phyloP scores from a whole-genome alignment of 2,888 invertebrate species.

The Pecten maximus region DNA sequence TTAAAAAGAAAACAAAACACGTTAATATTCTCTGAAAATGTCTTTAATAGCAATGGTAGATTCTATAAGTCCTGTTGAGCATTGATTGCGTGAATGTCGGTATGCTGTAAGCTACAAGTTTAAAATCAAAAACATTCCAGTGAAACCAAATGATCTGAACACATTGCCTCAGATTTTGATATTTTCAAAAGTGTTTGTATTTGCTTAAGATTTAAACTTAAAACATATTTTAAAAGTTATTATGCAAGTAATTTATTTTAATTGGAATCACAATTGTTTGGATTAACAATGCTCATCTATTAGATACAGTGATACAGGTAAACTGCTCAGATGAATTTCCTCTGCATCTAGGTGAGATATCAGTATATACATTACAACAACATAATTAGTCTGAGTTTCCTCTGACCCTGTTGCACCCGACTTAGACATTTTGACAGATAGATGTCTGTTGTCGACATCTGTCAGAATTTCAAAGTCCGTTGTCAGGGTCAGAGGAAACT shows the following conservation, averaged over 20 bases:
- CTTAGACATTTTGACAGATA: too few relatives aligned
- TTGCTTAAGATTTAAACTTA: too few relatives aligned
- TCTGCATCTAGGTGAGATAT: not conserved
- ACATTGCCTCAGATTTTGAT: not conserved
- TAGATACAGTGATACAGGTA: not conserved
- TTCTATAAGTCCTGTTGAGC: not conserved
- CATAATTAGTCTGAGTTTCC: too few relatives aligned
- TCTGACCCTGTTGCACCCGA: too few relatives aligned
- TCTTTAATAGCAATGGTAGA: constrained; percentile 4
- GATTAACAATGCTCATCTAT: too few relatives aligned
- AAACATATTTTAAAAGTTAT: too few relatives aligned
- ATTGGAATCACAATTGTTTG: too few relatives aligned
- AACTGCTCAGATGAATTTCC: not conserved
- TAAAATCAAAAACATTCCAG: not conserved
- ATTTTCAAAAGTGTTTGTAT: too few relatives aligned
- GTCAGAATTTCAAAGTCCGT: too few relatives aligned
- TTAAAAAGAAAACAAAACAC: not conserved
- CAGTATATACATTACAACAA: not conserved
- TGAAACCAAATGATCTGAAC: not conserved
- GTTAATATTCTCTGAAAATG: not conserved
- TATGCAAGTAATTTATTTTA: too few relatives aligned
- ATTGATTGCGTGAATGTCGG: not conserved
- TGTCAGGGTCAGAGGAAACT: too few relatives aligned
- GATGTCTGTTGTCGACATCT: too few relatives aligned
- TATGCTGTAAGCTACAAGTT: not conserved